Conservation (phyloP, 2,797 vertebrate genomes). For the Sparidentex hasta region DNA sequence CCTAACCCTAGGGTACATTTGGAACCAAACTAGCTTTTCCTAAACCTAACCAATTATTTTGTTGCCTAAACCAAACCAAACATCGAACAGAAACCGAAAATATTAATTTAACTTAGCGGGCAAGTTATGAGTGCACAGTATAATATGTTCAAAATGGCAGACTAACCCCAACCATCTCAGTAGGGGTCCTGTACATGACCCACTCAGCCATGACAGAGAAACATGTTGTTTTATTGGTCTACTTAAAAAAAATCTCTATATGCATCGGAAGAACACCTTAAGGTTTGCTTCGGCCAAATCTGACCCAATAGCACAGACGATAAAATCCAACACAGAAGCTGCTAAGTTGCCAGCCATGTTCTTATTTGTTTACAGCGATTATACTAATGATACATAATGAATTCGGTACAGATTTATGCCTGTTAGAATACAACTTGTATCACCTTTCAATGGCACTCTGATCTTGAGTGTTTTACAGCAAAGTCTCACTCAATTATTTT, state of each 20-base stretch:
- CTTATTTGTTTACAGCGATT: slow-evolving; percentile 20
- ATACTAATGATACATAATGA: neutral
- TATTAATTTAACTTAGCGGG: no score
- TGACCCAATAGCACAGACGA: slow-evolving; percentile 10
- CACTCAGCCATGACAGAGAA: neutral
- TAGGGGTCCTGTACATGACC: no score
- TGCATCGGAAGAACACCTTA: neutral
- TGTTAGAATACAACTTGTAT: neutral
- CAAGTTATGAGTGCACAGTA: no score
- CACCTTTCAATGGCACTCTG: slow-evolving; percentile 17
- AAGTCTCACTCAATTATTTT: slow-evolving; percentile 35
- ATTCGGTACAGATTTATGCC: neutral
- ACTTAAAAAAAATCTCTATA: neutral
- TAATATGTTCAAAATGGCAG: no score
- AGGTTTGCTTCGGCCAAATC: slow-evolving; percentile 7
- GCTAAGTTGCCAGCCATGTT: neutral
- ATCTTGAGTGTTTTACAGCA: slow-evolving; percentile 7
- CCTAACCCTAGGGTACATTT: no score
- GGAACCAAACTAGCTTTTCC: no score
- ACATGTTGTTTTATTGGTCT: neutral
- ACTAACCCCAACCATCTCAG: no score
- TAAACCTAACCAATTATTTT: no score
- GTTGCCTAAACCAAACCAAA: no score
- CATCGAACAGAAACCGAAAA: no score
- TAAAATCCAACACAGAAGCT: neutral